Evolutionary conservation across 2,888 invertebrate species (phyloP), one percentile per base, ranked within the genome.

Genomic region (Dione juno): DNA sequence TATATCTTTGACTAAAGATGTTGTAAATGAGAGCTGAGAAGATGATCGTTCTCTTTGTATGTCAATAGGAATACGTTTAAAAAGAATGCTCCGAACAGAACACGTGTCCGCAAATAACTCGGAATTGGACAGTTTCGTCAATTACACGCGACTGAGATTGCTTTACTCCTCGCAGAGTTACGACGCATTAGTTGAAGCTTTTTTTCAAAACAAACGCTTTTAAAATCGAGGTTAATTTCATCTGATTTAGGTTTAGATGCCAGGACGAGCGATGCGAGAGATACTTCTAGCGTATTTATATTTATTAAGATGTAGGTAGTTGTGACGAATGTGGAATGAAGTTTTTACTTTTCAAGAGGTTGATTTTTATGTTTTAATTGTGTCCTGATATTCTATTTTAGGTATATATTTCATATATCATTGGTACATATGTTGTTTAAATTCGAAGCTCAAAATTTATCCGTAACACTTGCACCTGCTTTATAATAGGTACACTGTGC

Each of bases 121-220:
- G 50, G 43, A 70, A 66, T 70, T 66, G 70, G 70, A 70, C 70
- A 66, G 70, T 70, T 66, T 70, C 70, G 70, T 70, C 70, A 70
- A 70, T 61, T 61, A 37, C 40, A 9, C 35, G 58, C 69, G 68
- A 40, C 57, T 13, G 59, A 53, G 70, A 66, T 59, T 43, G n/a
- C 48, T 43, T 54, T 40, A 35, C 61, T 16, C 43, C 19, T 35
- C 19, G 35, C 19, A 40, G 52, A 53, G 66, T 37, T 65, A 66
- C 59, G 61, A 66, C 28, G 2, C 28, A 28, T 66, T 45, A 11
- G n/a, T 45, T 57, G 40, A 37, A 54, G 54, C 37, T 63, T 41
- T 19, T n/a, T 67, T 66, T 50, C 41, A 69, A 66, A 69, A 69
- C 50, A 69, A 69, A 58, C 35, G 19, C 52, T 57, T 59, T 16